These are phyloP conservation scores for Drosophila jambulina DNA, from an alignment of 1,140 invertebrate species.

Conservation along the genomic window DNA sequence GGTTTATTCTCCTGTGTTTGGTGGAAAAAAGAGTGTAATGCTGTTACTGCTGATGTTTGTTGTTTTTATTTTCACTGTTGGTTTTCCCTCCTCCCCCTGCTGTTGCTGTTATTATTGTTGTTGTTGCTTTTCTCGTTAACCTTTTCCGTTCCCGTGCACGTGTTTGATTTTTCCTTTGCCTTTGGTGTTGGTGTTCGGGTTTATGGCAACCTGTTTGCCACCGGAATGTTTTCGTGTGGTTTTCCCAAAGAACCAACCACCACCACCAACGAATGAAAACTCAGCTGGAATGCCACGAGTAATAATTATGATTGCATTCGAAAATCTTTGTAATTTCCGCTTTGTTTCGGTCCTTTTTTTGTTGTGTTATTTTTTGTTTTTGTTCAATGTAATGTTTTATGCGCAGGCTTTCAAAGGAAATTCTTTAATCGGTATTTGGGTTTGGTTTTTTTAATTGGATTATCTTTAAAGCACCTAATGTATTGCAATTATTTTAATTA, in stretches of 20 bases:
- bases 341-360: conserved; percentile 7
- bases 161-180: conserved; percentile 41
- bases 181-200: conserved; percentile 13
- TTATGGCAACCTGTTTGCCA: conserved; percentile 74
- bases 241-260: conserved; percentile 30
- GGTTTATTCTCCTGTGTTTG: conserved; percentile 47
- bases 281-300: conserved; percentile 40
- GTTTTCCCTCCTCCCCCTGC: neutral
- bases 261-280: conserved; percentile 24
- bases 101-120: neutral
- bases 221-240: conserved; percentile 63
- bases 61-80: conserved; percentile 29
- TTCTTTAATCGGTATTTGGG: conserved; percentile 15
- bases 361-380: neutral
- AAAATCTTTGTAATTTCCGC: conserved; percentile 39
- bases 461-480: neutral
- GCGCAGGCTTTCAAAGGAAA: conserved; percentile 13
- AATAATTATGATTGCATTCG: conserved; percentile 51
- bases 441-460: conserved; percentile 5
- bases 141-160: conserved; percentile 45
- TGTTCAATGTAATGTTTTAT: conserved; percentile 4
- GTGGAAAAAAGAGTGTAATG: conserved; percentile 24
- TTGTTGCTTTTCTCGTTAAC: conserved; percentile 39
- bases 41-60: conserved; percentile 35
- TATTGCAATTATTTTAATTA: neutral